These are phyloP conservation scores for Ctenicera cuprea DNA, from an alignment of 2,888 invertebrate genomes.

Conservation along the genomic window DNA sequence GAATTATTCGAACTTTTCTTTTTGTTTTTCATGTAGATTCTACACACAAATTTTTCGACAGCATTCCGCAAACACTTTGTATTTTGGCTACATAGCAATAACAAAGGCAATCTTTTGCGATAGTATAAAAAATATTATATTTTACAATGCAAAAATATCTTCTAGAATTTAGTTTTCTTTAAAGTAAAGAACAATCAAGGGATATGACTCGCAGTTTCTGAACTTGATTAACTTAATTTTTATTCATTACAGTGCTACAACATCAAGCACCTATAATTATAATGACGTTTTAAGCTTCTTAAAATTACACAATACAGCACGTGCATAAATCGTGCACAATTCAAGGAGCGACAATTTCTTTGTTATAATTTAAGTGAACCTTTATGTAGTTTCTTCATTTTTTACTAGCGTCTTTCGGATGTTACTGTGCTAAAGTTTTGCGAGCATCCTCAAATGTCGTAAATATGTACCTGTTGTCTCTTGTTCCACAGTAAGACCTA, in stretches of 20 bases:
- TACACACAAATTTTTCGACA: no score
- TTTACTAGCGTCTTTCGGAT: no score
- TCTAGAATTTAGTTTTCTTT: not conserved
- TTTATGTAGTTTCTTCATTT: no score
- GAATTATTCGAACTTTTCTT: no score
- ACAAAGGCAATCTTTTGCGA: no score
- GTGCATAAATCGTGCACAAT: not conserved
- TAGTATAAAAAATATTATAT: no score
- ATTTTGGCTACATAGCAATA: no score
- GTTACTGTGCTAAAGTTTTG: not conserved
- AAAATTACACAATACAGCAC: slow-evolving; percentile 2
- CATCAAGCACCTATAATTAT: not conserved
- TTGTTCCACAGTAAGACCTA: no score
- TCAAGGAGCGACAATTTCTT: not conserved
- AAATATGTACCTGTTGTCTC: not conserved
- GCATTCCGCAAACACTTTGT: no score
- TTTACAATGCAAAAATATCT: no score
- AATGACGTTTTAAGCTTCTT: not conserved
- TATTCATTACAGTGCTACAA: not conserved
- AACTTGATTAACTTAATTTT: not conserved
- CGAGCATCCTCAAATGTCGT: not conserved
- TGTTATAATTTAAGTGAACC: not conserved
- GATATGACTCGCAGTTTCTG: slow-evolving; percentile 9
- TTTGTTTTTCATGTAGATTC: no score
- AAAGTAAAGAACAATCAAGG: not conserved